These are phyloP conservation scores for Cephus sareptanus DNA, from an alignment of 2,888 invertebrate species.

Conservation along the genomic window DNA sequence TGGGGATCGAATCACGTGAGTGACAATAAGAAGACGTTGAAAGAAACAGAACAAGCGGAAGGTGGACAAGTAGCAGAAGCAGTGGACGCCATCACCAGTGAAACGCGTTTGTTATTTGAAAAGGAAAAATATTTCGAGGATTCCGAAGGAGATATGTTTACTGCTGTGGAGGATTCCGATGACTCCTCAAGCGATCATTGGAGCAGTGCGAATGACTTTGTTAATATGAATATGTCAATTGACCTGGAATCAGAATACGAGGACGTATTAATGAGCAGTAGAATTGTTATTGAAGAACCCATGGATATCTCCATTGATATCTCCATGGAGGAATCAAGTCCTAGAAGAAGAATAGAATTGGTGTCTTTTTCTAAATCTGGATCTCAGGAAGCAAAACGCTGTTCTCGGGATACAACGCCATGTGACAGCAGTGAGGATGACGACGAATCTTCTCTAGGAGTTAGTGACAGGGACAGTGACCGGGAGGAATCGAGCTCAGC, in stretches of 20 bases:
- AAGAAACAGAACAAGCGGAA: neutral
- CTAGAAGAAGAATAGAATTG: neutral
- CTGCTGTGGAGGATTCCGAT: neutral
- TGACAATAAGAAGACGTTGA: neutral
- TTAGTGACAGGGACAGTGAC: neutral
- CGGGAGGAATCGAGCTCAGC: slow-evolving; percentile 1
- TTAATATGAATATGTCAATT: slow-evolving; percentile 16
- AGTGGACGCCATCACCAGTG: neutral
- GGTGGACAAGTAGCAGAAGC: neutral
- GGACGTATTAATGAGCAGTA: neutral
- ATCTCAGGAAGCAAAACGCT: neutral
- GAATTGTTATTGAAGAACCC: slow-evolving; percentile 11
- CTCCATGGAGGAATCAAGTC: slow-evolving; percentile 1
- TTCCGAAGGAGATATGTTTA: slow-evolving; percentile 12
- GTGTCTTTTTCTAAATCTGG: neutral
- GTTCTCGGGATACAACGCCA: neutral
- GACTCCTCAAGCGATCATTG: slow-evolving; percentile 1
- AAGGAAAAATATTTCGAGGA: slow-evolving; percentile 10
- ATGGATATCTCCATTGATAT: slow-evolving; percentile 25
- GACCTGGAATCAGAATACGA: slow-evolving; percentile 9
- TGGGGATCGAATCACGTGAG: slow-evolving; percentile 11
- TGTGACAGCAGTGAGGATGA: neutral
- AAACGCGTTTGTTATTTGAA: neutral
- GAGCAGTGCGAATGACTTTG: slow-evolving; percentile 13
- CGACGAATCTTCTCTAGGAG: neutral